phyloP scores from a whole-genome alignment of 2,888 invertebrate genomes.

The Achlya flavicornis region DNA sequence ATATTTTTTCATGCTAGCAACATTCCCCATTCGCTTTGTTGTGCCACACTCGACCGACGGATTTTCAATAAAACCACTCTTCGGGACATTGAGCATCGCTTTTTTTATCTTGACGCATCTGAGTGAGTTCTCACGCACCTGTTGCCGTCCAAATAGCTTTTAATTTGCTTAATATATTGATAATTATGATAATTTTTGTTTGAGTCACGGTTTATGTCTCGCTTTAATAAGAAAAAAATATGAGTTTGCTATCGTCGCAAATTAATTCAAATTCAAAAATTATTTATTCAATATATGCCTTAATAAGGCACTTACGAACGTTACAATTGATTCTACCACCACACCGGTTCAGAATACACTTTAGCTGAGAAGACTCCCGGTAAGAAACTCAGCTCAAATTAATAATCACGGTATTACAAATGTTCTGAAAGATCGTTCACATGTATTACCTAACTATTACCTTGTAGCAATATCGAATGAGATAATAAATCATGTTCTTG shows the following conservation, averaged over 20 bases:
- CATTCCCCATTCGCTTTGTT: slow-evolving; percentile 73
- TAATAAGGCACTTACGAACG: no score
- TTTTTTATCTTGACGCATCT: slow-evolving; percentile 49
- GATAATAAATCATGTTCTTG: slow-evolving; percentile 1
- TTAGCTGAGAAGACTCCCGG: no score
- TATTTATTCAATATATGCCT: no score
- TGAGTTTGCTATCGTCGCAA: no score
- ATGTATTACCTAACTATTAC: no score
- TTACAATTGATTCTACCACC: no score
- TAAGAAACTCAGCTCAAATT: no score
- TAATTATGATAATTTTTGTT: slow-evolving; percentile 1
- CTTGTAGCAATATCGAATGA: background rate
- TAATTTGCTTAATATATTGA: slow-evolving; percentile 7
- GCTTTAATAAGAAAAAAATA: background rate
- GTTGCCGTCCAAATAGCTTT: slow-evolving; percentile 36
- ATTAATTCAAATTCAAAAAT: no score
- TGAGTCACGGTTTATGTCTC: background rate
- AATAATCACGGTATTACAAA: no score
- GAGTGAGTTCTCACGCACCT: slow-evolving; percentile 77
- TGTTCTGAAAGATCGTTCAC: no score
- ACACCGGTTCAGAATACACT: no score
- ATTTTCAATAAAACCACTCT: slow-evolving; percentile 78
- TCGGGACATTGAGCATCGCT: slow-evolving; percentile 66
- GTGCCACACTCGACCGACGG: slow-evolving; percentile 63
- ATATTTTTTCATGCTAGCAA: slow-evolving; percentile 66